Evolutionary conservation across 1,140 invertebrate species (phyloP).

Genomic region (Drosophila busckii): DNA sequence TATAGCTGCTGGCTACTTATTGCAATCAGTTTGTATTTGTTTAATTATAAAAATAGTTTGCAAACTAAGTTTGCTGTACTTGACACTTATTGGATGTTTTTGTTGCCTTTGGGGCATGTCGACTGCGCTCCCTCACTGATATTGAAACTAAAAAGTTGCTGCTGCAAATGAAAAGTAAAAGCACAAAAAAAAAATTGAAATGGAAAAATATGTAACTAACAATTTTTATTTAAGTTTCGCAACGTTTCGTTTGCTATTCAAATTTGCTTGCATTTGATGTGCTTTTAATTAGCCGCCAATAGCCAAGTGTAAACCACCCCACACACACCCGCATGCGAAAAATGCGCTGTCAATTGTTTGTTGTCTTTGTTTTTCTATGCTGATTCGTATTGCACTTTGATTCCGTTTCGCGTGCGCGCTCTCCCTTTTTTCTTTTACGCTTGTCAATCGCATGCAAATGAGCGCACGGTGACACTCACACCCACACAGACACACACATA

Average conservation of each 20-base stretch:
- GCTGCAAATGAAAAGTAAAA: slow-evolving; percentile 52
- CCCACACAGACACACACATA: slow-evolving; percentile 15
- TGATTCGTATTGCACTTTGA: slow-evolving; percentile 59
- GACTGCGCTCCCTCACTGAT: too few species aligned
- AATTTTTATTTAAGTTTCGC: slow-evolving; percentile 61
- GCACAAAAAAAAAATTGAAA: slow-evolving; percentile 32
- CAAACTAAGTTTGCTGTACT: slow-evolving; percentile 49
- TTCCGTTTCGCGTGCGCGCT: slow-evolving; percentile 8
- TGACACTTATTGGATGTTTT: slow-evolving; percentile 62
- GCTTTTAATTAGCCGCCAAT: slow-evolving; percentile 57
- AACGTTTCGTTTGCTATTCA: slow-evolving; percentile 63
- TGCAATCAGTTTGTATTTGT: slow-evolving; percentile 63
- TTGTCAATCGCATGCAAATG: slow-evolving; percentile 60
- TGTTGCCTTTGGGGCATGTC: slow-evolving; percentile 12
- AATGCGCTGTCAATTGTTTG: slow-evolving; percentile 59
- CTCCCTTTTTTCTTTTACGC: neutral
- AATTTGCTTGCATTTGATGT: slow-evolving; percentile 60
- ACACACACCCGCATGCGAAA: slow-evolving; percentile 15
- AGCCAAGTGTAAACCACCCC: slow-evolving; percentile 2
- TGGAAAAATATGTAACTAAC: slow-evolving; percentile 47
- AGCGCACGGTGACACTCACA: slow-evolving; percentile 15
- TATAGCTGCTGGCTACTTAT: slow-evolving; percentile 48
- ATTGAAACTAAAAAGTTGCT: slow-evolving; percentile 55
- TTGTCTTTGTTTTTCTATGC: slow-evolving; percentile 46
- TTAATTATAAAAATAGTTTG: slow-evolving; percentile 67